Evolutionary conservation across 2,888 invertebrate genomes (phyloP), one percentile per base, ranked within the genome.

Genomic region (Acronicta aceris): DNA sequence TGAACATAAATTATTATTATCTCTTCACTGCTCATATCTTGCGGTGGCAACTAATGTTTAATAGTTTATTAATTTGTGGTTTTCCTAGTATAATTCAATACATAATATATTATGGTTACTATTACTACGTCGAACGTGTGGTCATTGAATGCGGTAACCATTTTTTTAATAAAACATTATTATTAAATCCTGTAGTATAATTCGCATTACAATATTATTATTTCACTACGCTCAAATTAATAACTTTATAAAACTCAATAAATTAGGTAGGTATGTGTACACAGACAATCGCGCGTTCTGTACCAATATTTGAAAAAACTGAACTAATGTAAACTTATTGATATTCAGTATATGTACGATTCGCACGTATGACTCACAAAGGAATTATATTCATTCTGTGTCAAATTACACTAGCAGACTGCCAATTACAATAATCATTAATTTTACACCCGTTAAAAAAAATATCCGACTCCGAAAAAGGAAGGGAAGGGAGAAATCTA

Each of bases 361-460:
- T 54, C 52, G 56, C 66, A 55, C 47, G 56, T 43, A 59, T 73
- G 74, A 74, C 59, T 76, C 77, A 74, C 59, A 60, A 56, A 76
- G 50, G 46, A 58, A 70, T 62, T 53, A 54, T 68, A 58, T 68
- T 68, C 69, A 54, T 51, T 62, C 55, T 57, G 53, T 57, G 69
- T 68, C 57, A 68, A 55, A 73, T 62, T 55, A 55, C 54, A 55
- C 50, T 48, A 38, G 53, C 40, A 27, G 57, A 73, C 62, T 67
- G 62, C 54, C 47, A 68, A 62, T 66, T 21, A 42, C 17, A 2
- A 21, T 53, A 50, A 49, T 67, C 30, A 45, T 42, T 40, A 55
- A 17, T 56, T 60, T 60, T 64, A 12, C 30, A 30, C 51, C 46
- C 2, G 12, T 33, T 5, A 3, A 33, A 33, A 33, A 33, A 8